Evolutionary conservation across 1,140 invertebrate genomes (phyloP).

Genomic region (Zaprionus africanus): DNA sequence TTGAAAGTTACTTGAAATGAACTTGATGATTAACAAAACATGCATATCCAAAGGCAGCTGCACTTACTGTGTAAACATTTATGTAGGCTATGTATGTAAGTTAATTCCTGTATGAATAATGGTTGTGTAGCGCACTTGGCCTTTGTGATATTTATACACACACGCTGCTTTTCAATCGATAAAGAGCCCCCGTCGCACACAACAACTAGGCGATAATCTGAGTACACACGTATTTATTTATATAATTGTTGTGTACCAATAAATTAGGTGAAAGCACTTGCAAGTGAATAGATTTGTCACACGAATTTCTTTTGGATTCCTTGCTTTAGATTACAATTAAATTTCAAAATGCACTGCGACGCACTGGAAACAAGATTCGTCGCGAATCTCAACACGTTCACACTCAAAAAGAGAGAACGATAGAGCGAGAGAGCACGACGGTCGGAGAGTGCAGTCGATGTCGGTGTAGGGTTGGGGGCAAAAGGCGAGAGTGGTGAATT

Average conservation of each 20-base stretch:
- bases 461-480: constrained; percentile 1
- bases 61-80: constrained; percentile 20
- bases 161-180: constrained; percentile 28
- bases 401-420: background rate
- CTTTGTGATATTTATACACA: constrained; percentile 32
- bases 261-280: constrained; percentile 25
- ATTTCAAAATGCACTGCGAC: constrained; percentile 69
- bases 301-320: constrained; percentile 35
- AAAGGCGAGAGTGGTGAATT: constrained; percentile 65
- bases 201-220: constrained; percentile 14
- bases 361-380: constrained; percentile 58
- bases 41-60: background rate
- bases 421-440: background rate
- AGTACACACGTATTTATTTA: constrained; percentile 7
- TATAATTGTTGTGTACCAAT: constrained; percentile 28
- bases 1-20: background rate
- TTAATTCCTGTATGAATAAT: constrained; percentile 29
- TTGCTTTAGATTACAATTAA: constrained; percentile 42
- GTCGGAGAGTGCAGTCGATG: constrained; percentile 4
- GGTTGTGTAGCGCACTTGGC: constrained; percentile 34
- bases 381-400: constrained; percentile 23
- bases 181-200: constrained; percentile 2
- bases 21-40: background rate
- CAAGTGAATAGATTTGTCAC: constrained; percentile 44
- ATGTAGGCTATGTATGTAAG: constrained; percentile 8